phyloP scores from a whole-genome alignment of 1,140 invertebrate genomes.

The Microplitis demolitor region DNA sequence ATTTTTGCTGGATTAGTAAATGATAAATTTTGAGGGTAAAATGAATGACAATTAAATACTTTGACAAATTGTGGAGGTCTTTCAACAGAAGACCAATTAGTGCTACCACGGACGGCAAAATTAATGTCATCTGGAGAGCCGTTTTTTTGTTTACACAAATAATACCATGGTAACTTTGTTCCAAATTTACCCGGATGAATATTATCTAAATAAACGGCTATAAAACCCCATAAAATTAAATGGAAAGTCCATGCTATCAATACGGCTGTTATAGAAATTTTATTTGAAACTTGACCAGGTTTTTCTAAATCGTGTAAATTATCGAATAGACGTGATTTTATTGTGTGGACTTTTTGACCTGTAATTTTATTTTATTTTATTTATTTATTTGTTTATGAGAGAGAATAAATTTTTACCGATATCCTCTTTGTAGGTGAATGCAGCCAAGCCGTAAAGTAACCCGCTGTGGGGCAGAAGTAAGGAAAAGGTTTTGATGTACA shows the following conservation, averaged over 20 bases:
- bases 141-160: constrained; percentile 30
- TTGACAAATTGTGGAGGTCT: constrained; percentile 26
- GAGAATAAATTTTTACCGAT: constrained; percentile 18
- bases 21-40: not conserved
- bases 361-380: not conserved
- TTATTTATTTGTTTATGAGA: not conserved
- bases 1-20: not conserved
- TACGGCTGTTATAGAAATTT: constrained; percentile 21
- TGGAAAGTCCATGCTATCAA: constrained; percentile 31
- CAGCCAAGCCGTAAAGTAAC: constrained; percentile 34
- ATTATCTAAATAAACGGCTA: constrained; percentile 37
- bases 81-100: constrained; percentile 40
- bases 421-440: constrained; percentile 23
- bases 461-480: constrained; percentile 37
- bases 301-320: constrained; percentile 18
- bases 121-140: constrained; percentile 6
- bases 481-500: constrained; percentile 14
- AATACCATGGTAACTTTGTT: constrained; percentile 32
- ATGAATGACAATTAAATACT: constrained; percentile 10
- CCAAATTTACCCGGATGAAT: constrained; percentile 35
- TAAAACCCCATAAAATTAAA: constrained; percentile 32
- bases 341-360: not conserved
- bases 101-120: constrained; percentile 27
- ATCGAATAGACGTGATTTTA: not conserved
- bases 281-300: not conserved